Evolutionary conservation across 2,113 vertebrate species (phyloP).

Genomic region (Rhinichthys klamathensis): DNA sequence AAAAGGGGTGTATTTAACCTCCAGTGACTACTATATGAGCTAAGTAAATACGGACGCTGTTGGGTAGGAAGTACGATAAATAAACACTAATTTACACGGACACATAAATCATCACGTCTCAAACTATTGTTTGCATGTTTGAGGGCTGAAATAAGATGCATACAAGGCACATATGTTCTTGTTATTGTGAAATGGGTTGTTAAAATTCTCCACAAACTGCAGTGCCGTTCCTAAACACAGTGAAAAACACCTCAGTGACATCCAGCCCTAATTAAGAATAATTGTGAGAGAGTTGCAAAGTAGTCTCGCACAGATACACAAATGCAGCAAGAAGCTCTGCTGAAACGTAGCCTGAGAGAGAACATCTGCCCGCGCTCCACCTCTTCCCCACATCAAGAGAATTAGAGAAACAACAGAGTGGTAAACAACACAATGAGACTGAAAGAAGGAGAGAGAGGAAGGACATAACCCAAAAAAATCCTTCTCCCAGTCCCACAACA

Average conservation of each 20-base stretch:
- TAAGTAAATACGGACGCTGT: background rate
- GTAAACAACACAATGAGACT: constrained; percentile 15
- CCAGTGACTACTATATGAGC: background rate
- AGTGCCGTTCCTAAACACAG: background rate
- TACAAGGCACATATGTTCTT: background rate
- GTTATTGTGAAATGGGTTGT: background rate
- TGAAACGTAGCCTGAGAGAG: constrained; percentile 42
- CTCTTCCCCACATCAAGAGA: constrained; percentile 5
- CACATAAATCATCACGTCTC: background rate
- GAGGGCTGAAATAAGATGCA: background rate
- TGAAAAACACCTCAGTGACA: constrained; percentile 14
- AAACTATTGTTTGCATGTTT: background rate
- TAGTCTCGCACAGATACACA: constrained; percentile 17
- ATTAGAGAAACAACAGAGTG: constrained; percentile 14
- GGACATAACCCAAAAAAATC: background rate
- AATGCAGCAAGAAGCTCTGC: constrained; percentile 16
- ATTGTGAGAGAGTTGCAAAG: constrained; percentile 21
- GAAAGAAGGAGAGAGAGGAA: background rate
- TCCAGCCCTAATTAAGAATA: constrained; percentile 13
- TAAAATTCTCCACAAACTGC: constrained; percentile 1
- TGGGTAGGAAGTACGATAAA: background rate
- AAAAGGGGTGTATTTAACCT: background rate
- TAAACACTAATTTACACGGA: background rate
- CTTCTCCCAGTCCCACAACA: background rate
- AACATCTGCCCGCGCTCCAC: constrained; percentile 34